Base-by-base conservation (phyloP, 2,113 vertebrate species). In the Cyprinodon variegatus region DNA sequence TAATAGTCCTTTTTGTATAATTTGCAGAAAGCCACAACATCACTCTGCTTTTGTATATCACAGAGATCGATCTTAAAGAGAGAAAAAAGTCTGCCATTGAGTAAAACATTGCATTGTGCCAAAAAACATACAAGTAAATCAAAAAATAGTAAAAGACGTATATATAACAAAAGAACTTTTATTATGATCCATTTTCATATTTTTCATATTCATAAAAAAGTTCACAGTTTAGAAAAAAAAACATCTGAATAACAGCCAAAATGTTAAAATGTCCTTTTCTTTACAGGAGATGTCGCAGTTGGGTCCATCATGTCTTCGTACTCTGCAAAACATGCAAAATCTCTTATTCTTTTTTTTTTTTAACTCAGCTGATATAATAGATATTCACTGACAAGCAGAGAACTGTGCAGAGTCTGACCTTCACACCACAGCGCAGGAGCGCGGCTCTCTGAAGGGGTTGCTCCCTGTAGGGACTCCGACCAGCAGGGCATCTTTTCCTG, bases 371-470 rank as follows among this genome's bases (percentile, higher is more conserved):
- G 4, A n/a, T 5, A 20, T 36, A 22, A 46, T 0, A 62, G 0
- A 13, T 7, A 3, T 75, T 68, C 17, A 15, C 9, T 36, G 43
- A 37, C 15, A 53, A 50, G n/a, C 4, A 68, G 29, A 70, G 14
- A 45, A 10, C 41, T 62, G n/a, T 29, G n/a, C 14, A 39, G 48
- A 37, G 7, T 61, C 76, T 75, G 68, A 83, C 81, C 71, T 68
- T 91, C 82, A 92, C 60, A 99, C 93, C 0, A 99, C 89, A 62
- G 94, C 76, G 59, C 98, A 99, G 86, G 97, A 98, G 38, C 97
- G 92, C 1, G 96, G 97, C 39, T 98, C 97, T 66, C 97, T 95
- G 92, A 98, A 98, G 66, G 97, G 98, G 89, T 99, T 99, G 93
- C 96, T 98, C 75, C 96, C 97, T 0, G 96, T 95, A 4, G 98